phyloP scores from a whole-genome alignment of 2,113 vertebrate species.

The Synodontis membranacea region DNA sequence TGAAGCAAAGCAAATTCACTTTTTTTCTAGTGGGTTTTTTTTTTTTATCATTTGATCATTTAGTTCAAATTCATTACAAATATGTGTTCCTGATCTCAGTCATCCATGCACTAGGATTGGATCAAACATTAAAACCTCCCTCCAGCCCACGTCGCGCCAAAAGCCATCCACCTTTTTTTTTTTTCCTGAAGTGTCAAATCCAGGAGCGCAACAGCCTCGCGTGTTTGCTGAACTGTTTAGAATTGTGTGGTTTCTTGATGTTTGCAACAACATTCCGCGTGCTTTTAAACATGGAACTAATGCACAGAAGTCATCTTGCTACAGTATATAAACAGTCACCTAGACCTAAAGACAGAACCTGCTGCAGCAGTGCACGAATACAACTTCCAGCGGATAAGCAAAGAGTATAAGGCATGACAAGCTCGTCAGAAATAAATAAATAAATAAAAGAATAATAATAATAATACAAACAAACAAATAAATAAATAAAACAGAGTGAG shows the following conservation, averaged over 20 bases:
- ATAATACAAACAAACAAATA: background rate
- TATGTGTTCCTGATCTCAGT: too few species aligned
- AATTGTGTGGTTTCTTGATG: background rate
- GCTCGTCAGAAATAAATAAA: background rate
- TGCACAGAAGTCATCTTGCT: background rate
- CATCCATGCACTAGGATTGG: too few species aligned
- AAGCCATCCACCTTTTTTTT: background rate
- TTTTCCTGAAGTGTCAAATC: background rate
- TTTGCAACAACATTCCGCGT: background rate
- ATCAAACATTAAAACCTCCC: background rate
- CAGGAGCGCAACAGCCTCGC: background rate
- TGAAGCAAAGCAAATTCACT: too few species aligned
- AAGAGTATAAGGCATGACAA: background rate
- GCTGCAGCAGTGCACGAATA: background rate
- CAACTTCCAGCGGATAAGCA: background rate
- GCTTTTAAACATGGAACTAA: background rate
- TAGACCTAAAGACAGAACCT: background rate
- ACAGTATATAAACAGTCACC: background rate
- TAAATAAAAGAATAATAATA: background rate
- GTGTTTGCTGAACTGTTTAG: background rate
- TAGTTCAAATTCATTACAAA: background rate
- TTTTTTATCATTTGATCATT: too few species aligned
- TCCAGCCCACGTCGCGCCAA: background rate
- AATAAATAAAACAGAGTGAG: constrained; percentile 27
- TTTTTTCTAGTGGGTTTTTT: too few species aligned